A percentile compares a stretch with the other conserved stretches of the same genome.
phyloP scores from a whole-genome alignment of 2,797 vertebrate species.

The Rhabdomys pumilio region DNA sequence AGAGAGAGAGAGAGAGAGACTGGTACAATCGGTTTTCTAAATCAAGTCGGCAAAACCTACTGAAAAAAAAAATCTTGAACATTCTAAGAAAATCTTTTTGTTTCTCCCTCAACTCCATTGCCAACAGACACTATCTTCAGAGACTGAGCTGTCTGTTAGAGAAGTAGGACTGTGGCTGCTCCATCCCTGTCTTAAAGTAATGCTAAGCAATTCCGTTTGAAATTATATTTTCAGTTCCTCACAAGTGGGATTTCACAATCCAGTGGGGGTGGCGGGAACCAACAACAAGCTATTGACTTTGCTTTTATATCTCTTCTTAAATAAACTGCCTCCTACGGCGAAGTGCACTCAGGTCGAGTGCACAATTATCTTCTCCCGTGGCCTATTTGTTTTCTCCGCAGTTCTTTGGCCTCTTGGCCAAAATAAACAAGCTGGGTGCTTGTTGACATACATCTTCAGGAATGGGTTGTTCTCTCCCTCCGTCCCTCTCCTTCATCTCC shows the following conservation, averaged over 20 bases:
- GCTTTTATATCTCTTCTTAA: constrained; percentile 81
- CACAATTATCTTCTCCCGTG: constrained; percentile 34
- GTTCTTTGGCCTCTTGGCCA: constrained; percentile 60
- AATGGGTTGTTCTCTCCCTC: neutral
- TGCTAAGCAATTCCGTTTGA: constrained; percentile 87
- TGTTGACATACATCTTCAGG: constrained; percentile 70
- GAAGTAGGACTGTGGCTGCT: constrained; percentile 70
- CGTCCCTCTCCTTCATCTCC: neutral
- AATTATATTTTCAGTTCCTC: constrained; percentile 91
- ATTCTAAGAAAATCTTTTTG: constrained; percentile 35
- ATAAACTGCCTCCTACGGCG: constrained; percentile 81
- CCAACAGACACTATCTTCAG: constrained; percentile 70
- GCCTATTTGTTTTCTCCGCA: constrained; percentile 32
- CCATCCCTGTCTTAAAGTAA: constrained; percentile 52
- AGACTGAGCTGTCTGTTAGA: constrained; percentile 78
- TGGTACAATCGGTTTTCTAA: neutral
- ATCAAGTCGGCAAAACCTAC: neutral
- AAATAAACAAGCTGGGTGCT: constrained; percentile 67
- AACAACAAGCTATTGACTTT: constrained; percentile 77
- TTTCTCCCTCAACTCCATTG: neutral
- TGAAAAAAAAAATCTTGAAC: neutral
- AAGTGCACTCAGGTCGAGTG: neutral
- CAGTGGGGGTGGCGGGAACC: neutral
- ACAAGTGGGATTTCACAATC: constrained; percentile 88
- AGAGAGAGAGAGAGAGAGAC: neutral